Conservation (phyloP, 2,888 invertebrate genomes). For the Eupithecia dodoneata region DNA sequence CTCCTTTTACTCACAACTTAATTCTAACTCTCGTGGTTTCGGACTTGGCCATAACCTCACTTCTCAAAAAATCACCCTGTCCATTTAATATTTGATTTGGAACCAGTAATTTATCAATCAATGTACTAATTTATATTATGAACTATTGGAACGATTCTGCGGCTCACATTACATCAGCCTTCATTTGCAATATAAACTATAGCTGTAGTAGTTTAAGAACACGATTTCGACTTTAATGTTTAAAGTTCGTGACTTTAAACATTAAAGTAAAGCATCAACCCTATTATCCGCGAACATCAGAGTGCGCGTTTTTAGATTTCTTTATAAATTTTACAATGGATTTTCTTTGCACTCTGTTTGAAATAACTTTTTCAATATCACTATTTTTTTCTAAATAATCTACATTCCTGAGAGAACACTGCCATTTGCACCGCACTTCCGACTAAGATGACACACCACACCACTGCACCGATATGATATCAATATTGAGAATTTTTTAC, state of each 20-base stretch:
- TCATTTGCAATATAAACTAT: not conserved
- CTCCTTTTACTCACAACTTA: no score
- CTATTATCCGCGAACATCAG: not conserved
- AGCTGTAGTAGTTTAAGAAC: not conserved
- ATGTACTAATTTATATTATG: not conserved
- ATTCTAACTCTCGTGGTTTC: no score
- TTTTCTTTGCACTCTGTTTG: not conserved
- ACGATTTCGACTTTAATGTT: no score
- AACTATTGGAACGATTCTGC: not conserved
- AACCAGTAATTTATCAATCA: not conserved
- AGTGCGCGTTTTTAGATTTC: not conserved
- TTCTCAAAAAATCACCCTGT: no score
- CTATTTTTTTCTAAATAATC: not conserved
- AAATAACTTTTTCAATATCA: not conserved
- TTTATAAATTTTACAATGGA: not conserved
- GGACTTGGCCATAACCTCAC: no score
- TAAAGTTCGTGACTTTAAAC: no score
- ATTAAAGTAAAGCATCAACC: not conserved
- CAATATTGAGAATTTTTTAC: not conserved
- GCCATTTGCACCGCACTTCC: conserved; percentile 10
- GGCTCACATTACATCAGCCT: not conserved
- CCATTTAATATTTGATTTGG: no score
- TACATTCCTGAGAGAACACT: not conserved
- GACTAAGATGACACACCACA: not conserved
- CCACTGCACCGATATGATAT: not conserved